phyloP scores from a whole-genome alignment of 2,113 vertebrate genomes.

The Otus sunia region DNA sequence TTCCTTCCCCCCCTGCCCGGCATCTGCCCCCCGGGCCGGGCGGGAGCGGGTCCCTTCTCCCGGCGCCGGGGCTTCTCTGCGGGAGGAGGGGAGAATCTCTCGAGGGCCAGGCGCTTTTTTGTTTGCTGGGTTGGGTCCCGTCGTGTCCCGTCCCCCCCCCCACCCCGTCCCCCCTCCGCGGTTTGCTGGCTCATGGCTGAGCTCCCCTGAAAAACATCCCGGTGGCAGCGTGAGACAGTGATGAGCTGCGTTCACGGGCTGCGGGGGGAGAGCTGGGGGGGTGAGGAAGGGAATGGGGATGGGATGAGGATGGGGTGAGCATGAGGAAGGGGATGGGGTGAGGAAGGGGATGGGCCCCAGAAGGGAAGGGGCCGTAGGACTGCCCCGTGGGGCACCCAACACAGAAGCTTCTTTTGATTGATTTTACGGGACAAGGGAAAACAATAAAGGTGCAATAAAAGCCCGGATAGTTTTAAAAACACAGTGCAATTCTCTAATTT shows the following conservation, averaged over 20 bases:
- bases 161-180: too few relatives aligned
- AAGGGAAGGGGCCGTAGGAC: not conserved
- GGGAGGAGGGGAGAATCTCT: not conserved
- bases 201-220: not conserved
- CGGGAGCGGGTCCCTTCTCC: not conserved
- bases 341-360: not conserved
- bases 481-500: accelerated
- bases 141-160: too few relatives aligned
- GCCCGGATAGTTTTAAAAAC: not conserved
- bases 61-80: not conserved
- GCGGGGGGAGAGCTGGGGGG: not conserved
- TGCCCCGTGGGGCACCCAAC: not conserved
- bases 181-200: not conserved
- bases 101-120: not conserved
- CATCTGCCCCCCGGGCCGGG: too few relatives aligned
- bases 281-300: not conserved
- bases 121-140: not conserved
- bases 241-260: not conserved
- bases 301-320: not conserved
- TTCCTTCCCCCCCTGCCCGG: too few relatives aligned
- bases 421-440: not conserved
- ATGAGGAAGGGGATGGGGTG: not conserved
- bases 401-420: not conserved
- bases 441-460: not conserved
- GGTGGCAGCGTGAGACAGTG: not conserved